Evolutionary conservation across 2,888 invertebrate species (phyloP).

Genomic region (Brenthis ino): DNA sequence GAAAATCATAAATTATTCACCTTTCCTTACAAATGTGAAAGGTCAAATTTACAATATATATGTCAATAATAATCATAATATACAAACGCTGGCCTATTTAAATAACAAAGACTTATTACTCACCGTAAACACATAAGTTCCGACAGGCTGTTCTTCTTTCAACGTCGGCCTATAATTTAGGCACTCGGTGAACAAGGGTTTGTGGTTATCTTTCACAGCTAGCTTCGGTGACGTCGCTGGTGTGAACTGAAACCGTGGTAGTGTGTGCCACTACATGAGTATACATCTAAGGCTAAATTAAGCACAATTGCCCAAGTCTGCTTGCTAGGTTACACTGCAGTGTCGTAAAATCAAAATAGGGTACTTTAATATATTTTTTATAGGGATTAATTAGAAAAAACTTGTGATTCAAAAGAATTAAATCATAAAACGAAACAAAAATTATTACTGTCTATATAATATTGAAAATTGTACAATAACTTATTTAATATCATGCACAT

Average conservation of each 20-base stretch:
- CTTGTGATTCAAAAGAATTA: background rate
- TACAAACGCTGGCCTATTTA: background rate
- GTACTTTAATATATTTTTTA: background rate
- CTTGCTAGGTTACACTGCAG: constrained; percentile 10
- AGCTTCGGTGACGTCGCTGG: constrained; percentile 65
- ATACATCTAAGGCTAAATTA: constrained; percentile 36
- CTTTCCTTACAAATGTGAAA: too few species aligned
- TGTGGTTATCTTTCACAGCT: constrained; percentile 87
- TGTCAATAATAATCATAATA: background rate
- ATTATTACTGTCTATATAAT: too few species aligned
- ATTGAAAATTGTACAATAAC: background rate
- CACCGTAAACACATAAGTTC: constrained; percentile 89
- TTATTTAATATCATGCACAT: constrained; percentile 2
- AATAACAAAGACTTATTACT: constrained; percentile 44
- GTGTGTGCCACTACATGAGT: constrained; percentile 58
- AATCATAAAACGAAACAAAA: too few species aligned
- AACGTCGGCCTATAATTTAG: constrained; percentile 90
- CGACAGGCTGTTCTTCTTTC: constrained; percentile 88
- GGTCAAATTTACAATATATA: too few species aligned
- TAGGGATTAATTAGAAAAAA: background rate
- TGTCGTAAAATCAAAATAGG: constrained; percentile 7
- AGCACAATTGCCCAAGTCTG: constrained; percentile 20
- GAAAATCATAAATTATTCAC: too few species aligned
- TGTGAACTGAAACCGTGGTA: constrained; percentile 67
- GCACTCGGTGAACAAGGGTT: constrained; percentile 94